Evolutionary conservation across 2,888 invertebrate genomes (phyloP).

Genomic region (Ochlodes sylvanus): DNA sequence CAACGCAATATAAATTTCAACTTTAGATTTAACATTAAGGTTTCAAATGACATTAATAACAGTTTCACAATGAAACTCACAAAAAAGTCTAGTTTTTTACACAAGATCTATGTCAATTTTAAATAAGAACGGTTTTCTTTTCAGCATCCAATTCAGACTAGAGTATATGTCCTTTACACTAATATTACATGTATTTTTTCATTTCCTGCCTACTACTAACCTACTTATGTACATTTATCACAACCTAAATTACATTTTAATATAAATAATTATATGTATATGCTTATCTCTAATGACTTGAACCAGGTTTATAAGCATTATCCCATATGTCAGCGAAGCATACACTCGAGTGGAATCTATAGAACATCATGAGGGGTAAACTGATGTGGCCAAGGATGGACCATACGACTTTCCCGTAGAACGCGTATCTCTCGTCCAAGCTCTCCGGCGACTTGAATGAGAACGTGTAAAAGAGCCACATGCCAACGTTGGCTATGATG

Average conservation of each 20-base stretch:
- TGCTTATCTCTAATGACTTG: conserved; percentile 67
- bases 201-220: too few relatives aligned
- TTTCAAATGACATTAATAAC: too few relatives aligned
- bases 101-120: too few relatives aligned
- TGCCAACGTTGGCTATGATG: conserved; percentile 89
- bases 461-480: conserved; percentile 92
- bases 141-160: too few relatives aligned
- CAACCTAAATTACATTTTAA: not conserved
- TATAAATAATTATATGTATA: not conserved
- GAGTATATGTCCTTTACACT: too few relatives aligned
- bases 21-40: too few relatives aligned
- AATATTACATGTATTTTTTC: too few relatives aligned
- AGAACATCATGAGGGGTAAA: conserved; percentile 91
- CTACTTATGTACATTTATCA: conserved; percentile 51
- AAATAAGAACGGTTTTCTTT: too few relatives aligned
- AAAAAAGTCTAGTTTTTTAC: too few relatives aligned
- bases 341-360: conserved; percentile 91
- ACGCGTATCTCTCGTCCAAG: conserved; percentile 85
- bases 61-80: too few relatives aligned
- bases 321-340: conserved; percentile 92
- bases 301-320: conserved; percentile 88
- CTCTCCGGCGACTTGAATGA: conserved; percentile 81
- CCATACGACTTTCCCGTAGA: conserved; percentile 89
- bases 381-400: conserved; percentile 90
- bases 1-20: too few relatives aligned